Evolutionary conservation across 2,113 vertebrate species (phyloP), one percentile per base, ranked within the genome.

Genomic region (Chascanopsetta lugubris): DNA sequence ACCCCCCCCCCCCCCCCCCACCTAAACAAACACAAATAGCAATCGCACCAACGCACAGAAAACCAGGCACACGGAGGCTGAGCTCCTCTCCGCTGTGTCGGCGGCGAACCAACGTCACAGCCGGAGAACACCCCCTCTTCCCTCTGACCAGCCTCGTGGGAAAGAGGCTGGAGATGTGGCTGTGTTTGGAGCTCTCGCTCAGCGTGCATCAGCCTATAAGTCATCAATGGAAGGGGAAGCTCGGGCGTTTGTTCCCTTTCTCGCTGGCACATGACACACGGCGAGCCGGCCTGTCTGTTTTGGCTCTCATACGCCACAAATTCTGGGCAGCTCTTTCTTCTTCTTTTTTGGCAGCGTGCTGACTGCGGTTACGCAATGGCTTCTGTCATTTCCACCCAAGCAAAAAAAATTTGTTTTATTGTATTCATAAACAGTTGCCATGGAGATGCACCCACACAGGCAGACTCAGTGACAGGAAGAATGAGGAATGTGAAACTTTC

Each of bases 61-160:
- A 66, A 74, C 65, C 69, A 68, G 18, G 43, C 72, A 66, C 38
- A 25, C 13, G 78, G 69, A 75, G 40, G 50, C 57, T 43, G 64
- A 71, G 54, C 65, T 45, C 58, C 36, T 77, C 42, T 26, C 40
- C 71, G 38, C 48, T 63, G 51, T 43, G 34, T 53, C 40, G n/a
- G 53, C 38, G 17, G 59, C 38, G 17, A 59, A 72, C 76, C 77
- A 68, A 45, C 67, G 59, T 51, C 56, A 64, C 63, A 67, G 70
- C 83, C 75, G 82, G 77, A 87, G 82, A 85, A 82, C 74, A 83
- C 79, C 83, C 85, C n/a, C 77, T 70, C 17, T 83, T 79, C 74
- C 65, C 83, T 71, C 84, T 86, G 84, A 84, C 81, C 69, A 17
- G 79, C 77, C 79, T 86, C 69, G 79, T 89, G 87, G 87, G 86